These are phyloP conservation scores for Podabrus alpinus DNA, from an alignment of 2,888 invertebrate genomes.

Conservation along the genomic window DNA sequence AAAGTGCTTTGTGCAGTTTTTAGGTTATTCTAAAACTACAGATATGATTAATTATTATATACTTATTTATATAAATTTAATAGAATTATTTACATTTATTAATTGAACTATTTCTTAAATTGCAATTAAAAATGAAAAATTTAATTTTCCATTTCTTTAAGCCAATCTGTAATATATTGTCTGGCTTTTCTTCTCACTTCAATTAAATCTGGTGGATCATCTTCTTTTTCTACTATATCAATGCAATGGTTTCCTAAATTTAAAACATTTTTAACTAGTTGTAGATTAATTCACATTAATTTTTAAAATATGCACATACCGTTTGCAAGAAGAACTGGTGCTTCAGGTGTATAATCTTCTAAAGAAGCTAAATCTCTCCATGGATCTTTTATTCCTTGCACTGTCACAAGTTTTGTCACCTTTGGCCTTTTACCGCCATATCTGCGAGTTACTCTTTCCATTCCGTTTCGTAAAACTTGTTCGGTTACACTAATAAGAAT, in stretches of 20 bases:
- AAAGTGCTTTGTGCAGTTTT: too few species aligned
- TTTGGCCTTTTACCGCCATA: constrained; percentile 2
- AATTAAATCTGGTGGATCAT: constrained; percentile 4
- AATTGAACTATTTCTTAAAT: too few species aligned
- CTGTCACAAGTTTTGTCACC: constrained; percentile 8
- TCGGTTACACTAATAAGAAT: not conserved
- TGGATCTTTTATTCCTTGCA: constrained; percentile 13
- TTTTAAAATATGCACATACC: not conserved
- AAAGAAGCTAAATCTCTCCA: not conserved
- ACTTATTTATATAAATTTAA: too few species aligned
- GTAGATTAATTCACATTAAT: too few species aligned
- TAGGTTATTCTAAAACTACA: too few species aligned
- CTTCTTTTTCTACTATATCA: not conserved
- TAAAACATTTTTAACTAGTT: not conserved
- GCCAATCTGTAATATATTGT: constrained; percentile 10
- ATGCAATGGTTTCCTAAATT: constrained; percentile 6
- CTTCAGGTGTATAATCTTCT: constrained; percentile 7
- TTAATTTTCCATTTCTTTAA: not conserved
- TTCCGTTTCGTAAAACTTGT: not conserved
- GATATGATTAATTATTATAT: too few species aligned
- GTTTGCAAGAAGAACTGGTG: constrained; percentile 3
- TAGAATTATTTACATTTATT: too few species aligned
- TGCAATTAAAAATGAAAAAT: not conserved
- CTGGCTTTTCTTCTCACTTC: not conserved
- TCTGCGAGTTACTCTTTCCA: not conserved